Conservation (phyloP, 2,888 invertebrate genomes). For the Drosophila siamana region DNA sequence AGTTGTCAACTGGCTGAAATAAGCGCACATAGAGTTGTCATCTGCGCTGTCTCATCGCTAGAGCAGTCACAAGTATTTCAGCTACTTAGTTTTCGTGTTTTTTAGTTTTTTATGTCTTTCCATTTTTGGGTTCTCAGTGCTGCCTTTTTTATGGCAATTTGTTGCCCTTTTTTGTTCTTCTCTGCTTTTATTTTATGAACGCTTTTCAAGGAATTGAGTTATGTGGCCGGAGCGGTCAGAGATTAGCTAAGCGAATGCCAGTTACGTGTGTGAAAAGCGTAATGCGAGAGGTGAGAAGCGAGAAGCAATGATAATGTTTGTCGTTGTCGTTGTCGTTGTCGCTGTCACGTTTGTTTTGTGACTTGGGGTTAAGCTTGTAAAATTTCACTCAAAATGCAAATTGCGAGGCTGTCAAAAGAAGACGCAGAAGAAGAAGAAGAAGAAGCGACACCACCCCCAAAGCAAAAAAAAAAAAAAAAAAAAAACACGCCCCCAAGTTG, state of each 20-base stretch:
- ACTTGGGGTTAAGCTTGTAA: neutral
- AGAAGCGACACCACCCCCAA: constrained; percentile 27
- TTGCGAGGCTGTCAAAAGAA: constrained; percentile 56
- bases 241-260: constrained; percentile 40
- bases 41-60: too few relatives aligned
- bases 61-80: neutral
- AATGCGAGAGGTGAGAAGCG: constrained; percentile 1
- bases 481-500: too few relatives aligned
- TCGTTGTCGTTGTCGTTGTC: too few relatives aligned
- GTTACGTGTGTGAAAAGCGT: constrained; percentile 17
- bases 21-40: too few relatives aligned
- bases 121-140: constrained; percentile 23
- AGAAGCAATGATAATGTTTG: constrained; percentile 15
- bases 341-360: too few relatives aligned
- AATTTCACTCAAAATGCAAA: constrained; percentile 64
- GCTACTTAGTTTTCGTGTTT: too few relatives aligned
- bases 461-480: too few relatives aligned
- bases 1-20: too few relatives aligned
- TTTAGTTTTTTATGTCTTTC: constrained; percentile 5
- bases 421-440: too few relatives aligned
- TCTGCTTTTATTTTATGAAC: constrained; percentile 34
- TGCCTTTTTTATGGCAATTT: constrained; percentile 54
- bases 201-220: constrained; percentile 46
- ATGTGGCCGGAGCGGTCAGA: constrained; percentile 31
- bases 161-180: constrained; percentile 51